These are phyloP conservation scores for Brachionus asplanchnoidis DNA, from an alignment of 1,140 invertebrate genomes.

Conservation along the genomic window DNA sequence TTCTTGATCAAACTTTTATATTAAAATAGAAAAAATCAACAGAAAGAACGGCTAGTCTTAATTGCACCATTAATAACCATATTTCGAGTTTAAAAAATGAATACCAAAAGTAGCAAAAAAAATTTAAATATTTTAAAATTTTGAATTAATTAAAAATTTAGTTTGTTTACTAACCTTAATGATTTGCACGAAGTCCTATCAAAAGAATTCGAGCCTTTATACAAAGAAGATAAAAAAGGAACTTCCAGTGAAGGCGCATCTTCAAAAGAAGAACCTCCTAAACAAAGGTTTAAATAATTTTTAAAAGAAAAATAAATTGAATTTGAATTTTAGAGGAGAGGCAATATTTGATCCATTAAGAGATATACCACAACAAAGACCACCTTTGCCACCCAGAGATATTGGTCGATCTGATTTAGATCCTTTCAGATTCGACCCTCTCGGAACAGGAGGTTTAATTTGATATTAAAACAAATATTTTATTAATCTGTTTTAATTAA, in stretches of 20 bases:
- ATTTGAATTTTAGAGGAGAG: not conserved
- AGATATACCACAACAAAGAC: not conserved
- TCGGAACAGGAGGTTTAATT: not conserved
- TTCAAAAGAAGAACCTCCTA: not conserved
- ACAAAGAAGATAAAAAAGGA: not conserved
- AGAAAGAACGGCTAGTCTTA: not conserved
- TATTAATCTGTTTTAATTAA: not conserved
- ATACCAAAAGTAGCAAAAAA: not conserved
- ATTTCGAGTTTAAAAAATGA: constrained; percentile 1
- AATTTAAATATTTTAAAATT: not conserved
- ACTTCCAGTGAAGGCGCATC: not conserved
- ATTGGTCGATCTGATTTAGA: constrained; percentile 25
- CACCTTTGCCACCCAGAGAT: constrained; percentile 3
- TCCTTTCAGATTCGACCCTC: not conserved
- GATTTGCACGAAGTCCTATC: not conserved
- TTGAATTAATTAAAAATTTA: not conserved
- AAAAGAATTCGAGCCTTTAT: constrained; percentile 2
- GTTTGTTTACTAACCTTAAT: not conserved
- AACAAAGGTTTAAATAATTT: not conserved
- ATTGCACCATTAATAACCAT: not conserved
- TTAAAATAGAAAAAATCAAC: constrained; percentile 14
- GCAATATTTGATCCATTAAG: constrained; percentile 1
- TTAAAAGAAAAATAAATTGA: not conserved
- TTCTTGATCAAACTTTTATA: not conserved
- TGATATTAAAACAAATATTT: not conserved